Conservation (phyloP, 2,797 vertebrate genomes). For the Sparidentex hasta region DNA sequence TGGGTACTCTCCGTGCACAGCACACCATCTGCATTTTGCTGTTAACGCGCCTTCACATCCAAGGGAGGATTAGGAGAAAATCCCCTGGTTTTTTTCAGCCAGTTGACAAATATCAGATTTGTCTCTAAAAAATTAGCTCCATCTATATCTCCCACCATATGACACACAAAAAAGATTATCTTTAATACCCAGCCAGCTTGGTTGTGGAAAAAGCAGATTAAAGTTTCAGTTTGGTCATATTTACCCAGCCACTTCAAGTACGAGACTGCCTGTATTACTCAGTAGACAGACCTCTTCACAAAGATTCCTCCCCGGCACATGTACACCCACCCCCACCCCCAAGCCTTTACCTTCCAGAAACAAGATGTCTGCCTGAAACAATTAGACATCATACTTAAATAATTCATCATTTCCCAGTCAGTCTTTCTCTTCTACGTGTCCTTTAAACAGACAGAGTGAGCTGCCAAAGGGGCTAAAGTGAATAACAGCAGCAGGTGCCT, state of each 20-base stretch:
- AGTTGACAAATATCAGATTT: conserved; percentile 93
- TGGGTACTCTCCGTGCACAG: conserved; percentile 77
- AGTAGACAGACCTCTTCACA: conserved; percentile 76
- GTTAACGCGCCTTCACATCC: conserved; percentile 88
- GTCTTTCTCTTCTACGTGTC: conserved; percentile 82
- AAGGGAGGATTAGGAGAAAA: conserved; percentile 87
- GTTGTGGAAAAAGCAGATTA: conserved; percentile 91
- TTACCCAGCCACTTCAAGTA: conserved; percentile 82
- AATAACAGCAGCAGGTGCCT: conserved; percentile 89
- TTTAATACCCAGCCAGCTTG: conserved; percentile 90
- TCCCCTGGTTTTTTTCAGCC: conserved; percentile 87
- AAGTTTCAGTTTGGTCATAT: conserved; percentile 90
- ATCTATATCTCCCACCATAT: conserved; percentile 90
- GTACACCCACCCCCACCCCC: conserved; percentile 39
- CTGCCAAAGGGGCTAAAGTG: conserved; percentile 84
- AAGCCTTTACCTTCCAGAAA: conserved; percentile 73
- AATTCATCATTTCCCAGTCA: conserved; percentile 86
- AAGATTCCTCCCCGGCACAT: conserved; percentile 46
- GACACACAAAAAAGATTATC: conserved; percentile 91
- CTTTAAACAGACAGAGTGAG: conserved; percentile 86
- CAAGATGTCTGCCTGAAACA: conserved; percentile 84
- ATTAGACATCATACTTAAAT: conserved; percentile 87
- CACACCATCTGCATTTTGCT: conserved; percentile 89
- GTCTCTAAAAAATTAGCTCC: conserved; percentile 91
- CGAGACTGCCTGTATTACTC: conserved; percentile 70